Evolutionary conservation across 2,888 invertebrate genomes (phyloP).

Genomic region (Camptogramma bilineatum): DNA sequence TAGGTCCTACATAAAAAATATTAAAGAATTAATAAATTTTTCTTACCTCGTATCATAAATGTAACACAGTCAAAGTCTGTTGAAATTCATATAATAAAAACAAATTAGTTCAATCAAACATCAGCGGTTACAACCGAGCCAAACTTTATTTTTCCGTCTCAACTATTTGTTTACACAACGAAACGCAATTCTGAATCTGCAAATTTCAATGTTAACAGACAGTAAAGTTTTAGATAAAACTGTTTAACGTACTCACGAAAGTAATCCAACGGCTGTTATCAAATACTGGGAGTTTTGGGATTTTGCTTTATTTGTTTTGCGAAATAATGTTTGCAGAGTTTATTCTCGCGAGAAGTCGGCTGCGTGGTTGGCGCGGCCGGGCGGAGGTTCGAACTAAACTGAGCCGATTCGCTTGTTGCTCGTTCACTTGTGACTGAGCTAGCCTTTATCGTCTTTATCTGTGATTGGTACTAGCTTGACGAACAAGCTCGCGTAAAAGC

Average conservation of each 20-base stretch:
- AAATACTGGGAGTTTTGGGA: conserved; percentile 40
- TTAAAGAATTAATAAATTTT: background rate
- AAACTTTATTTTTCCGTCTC: conserved; percentile 39
- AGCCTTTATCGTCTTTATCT: conserved; percentile 38
- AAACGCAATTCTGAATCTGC: conserved; percentile 53
- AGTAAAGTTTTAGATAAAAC: conserved; percentile 58
- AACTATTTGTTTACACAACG: conserved; percentile 52
- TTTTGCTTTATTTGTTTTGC: conserved; percentile 10
- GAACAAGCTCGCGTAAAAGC: conserved; percentile 42
- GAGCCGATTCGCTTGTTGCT: conserved; percentile 37
- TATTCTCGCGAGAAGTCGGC: conserved; percentile 31
- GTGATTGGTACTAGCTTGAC: conserved; percentile 32
- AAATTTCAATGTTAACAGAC: conserved; percentile 61
- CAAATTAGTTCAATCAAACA: background rate
- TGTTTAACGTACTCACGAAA: conserved; percentile 54
- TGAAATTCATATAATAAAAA: background rate
- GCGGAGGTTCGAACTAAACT: conserved; percentile 27
- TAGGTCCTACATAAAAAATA: too few species aligned
- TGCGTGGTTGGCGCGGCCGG: conserved; percentile 33
- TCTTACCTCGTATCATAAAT: background rate
- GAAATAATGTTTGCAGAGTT: conserved; percentile 6
- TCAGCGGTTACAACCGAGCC: conserved; percentile 4
- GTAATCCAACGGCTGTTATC: conserved; percentile 53
- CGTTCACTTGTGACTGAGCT: conserved; percentile 30
- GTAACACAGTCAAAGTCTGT: background rate